These are phyloP conservation scores for Agonopterix heracliana DNA, from an alignment of 2,888 invertebrate genomes.

Conservation along the genomic window DNA sequence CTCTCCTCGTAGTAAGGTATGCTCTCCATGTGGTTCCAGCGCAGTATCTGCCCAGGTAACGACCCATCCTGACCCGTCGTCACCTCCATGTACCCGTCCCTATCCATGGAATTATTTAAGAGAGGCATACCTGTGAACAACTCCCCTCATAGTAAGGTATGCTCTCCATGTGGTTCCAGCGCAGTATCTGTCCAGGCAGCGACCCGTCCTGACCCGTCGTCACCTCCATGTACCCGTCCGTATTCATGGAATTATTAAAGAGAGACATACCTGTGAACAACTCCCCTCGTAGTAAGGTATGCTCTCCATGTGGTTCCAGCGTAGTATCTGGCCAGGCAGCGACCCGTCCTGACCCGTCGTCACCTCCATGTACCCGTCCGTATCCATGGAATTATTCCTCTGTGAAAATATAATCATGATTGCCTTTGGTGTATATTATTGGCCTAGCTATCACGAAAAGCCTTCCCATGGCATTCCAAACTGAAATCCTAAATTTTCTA, in stretches of 20 bases:
- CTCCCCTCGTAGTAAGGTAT: constrained; percentile 67
- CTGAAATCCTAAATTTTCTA: too few species aligned
- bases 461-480: too few species aligned
- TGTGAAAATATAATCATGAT: constrained; percentile 37
- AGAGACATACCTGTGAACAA: constrained; percentile 26
- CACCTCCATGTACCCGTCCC: constrained; percentile 87
- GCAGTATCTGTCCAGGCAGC: too few species aligned
- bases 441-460: too few species aligned
- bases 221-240: constrained; percentile 87
- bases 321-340: constrained; percentile 80
- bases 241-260: constrained; percentile 75
- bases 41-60: too few species aligned
- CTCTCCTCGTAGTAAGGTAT: too few species aligned
- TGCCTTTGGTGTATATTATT: too few species aligned
- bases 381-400: constrained; percentile 84
- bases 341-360: constrained; percentile 79
- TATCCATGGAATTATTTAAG: constrained; percentile 75
- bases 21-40: too few species aligned
- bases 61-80: constrained; percentile 81
- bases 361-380: constrained; percentile 87
- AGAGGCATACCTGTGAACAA: too few species aligned
- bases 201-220: constrained; percentile 81
- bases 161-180: too few species aligned
- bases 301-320: constrained; percentile 82
- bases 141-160: too few species aligned